Conservation (phyloP, 2,797 vertebrate genomes). For the Zalophus californianus region DNA sequence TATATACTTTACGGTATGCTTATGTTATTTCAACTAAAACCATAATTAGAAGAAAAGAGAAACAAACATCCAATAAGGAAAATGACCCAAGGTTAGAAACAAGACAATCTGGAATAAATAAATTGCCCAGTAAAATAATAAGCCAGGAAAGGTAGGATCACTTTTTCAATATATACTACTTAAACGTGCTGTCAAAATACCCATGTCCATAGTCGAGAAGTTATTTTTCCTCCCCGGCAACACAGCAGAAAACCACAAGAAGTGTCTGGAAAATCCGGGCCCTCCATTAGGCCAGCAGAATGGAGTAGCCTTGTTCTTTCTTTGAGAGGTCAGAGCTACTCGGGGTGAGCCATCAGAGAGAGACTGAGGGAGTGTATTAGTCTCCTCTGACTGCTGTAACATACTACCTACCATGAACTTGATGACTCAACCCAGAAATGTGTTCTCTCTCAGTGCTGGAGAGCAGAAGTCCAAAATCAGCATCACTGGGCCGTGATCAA, state of each 20-base stretch:
- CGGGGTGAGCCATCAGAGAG: background rate
- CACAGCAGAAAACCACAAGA: background rate
- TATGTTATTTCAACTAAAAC: background rate
- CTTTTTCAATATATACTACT: background rate
- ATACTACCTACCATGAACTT: background rate
- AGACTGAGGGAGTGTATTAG: background rate
- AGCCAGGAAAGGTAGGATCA: background rate
- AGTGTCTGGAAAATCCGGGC: background rate
- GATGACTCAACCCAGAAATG: background rate
- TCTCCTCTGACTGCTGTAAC: background rate
- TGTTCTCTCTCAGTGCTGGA: background rate
- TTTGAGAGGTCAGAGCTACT: background rate
- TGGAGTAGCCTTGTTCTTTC: background rate
- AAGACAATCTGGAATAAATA: background rate
- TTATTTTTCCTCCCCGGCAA: background rate
- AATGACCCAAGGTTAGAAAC: background rate
- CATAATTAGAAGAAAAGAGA: background rate
- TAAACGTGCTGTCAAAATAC: background rate
- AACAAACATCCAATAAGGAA: background rate
- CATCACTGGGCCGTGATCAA: background rate
- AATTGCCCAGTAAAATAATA: background rate
- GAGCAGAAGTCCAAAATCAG: background rate
- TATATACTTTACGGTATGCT: background rate
- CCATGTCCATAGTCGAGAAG: background rate
- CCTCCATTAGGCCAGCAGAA: background rate